Evolutionary conservation across 2,113 vertebrate species (phyloP), one percentile per base, ranked within the genome.

Genomic region (Mesocricetus auratus): DNA sequence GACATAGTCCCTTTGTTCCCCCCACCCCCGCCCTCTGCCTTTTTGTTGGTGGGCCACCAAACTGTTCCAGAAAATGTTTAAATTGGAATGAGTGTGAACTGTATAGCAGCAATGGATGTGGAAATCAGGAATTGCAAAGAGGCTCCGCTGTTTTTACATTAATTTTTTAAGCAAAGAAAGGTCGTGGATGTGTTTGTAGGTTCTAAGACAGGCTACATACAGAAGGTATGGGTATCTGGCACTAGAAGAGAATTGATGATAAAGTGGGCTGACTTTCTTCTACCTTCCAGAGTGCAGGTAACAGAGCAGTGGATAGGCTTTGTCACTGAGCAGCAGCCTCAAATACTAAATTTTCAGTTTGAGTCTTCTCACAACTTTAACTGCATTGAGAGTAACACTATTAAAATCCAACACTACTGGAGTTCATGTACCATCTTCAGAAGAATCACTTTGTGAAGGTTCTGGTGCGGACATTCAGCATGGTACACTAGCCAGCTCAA

Each of bases 391-490:
- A 45, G 53, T 53, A 87, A 62, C 77, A 7, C 1, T 10, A 47
- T 17, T 17, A 19, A 16, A 86, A 39, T 31, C 58, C 31, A 29
- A 0, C 1, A 2, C 50, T 36, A 19, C 13, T 19, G 36, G 33
- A 2, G 39, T 85, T 71, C 36, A 11, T 16, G 6, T 33, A 3
- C 29, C 24, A 39, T 47, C 68, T 73, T 56, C 36, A 45, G 68
- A 78, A 60, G 2, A 39, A 0, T 26, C 1, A 3, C 31, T 45
- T 11, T 33, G 11, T 31, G 24, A 53, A 9, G 21, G 0, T 29
- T 53, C 9, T 17, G 45, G 3, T 24, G 5, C 36, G 39, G 29
- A 56, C 29, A n/a, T 60, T 17, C 17, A 12, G 31, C 47, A 26
- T 1, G 33, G 5, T 26, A 19, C 8, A 47, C 12, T 12, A n/a